Percentiles rank a stretch among this genome's conserved stretches.
Conservation (phyloP, 2,113 vertebrate genomes). For the Xiphophorus hellerii region DNA sequence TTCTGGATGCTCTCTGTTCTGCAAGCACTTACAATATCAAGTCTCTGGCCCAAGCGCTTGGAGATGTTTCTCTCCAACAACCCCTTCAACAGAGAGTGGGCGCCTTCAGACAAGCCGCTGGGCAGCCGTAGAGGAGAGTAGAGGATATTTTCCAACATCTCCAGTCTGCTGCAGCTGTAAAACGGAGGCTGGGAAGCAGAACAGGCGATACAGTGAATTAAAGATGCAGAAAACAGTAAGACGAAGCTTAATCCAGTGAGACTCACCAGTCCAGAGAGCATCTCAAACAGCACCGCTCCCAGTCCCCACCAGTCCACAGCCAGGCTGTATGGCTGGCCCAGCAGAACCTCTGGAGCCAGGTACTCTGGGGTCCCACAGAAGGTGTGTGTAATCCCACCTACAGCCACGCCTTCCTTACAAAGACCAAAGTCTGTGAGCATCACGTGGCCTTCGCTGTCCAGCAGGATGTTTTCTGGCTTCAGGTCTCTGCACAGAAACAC, state of each 20-base stretch:
- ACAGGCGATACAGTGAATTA: neutral
- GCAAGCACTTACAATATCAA: slow-evolving; percentile 74
- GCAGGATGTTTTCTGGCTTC: slow-evolving; percentile 83
- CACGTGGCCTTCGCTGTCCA: slow-evolving; percentile 79
- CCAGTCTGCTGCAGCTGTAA: slow-evolving; percentile 73
- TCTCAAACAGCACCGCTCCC: slow-evolving; percentile 82
- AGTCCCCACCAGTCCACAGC: slow-evolving; percentile 85
- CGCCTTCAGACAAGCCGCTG: slow-evolving; percentile 59
- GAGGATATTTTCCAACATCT: slow-evolving; percentile 83
- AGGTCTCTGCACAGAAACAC: slow-evolving; percentile 72
- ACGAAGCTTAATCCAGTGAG: neutral
- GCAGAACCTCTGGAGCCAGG: slow-evolving; percentile 82
- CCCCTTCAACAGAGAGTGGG: slow-evolving; percentile 70
- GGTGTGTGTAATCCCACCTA: slow-evolving; percentile 72
- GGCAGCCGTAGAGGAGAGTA: slow-evolving; percentile 73
- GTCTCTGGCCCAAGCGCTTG: slow-evolving; percentile 71
- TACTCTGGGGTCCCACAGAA: slow-evolving; percentile 84
- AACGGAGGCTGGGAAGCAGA: slow-evolving; percentile 78
- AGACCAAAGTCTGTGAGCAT: slow-evolving; percentile 83
- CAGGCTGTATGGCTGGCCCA: slow-evolving; percentile 74
- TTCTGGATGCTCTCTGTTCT: neutral
- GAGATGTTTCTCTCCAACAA: slow-evolving; percentile 75
- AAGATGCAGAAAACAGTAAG: neutral
- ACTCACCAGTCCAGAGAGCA: slow-evolving; percentile 80
- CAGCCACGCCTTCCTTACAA: slow-evolving; percentile 80